A percentile compares a stretch with the other conserved stretches of the same genome.
Evolutionary conservation across 35 echinoderm and acorn worm species (phyloP).

Genomic region (Chiridota heheva): DNA sequence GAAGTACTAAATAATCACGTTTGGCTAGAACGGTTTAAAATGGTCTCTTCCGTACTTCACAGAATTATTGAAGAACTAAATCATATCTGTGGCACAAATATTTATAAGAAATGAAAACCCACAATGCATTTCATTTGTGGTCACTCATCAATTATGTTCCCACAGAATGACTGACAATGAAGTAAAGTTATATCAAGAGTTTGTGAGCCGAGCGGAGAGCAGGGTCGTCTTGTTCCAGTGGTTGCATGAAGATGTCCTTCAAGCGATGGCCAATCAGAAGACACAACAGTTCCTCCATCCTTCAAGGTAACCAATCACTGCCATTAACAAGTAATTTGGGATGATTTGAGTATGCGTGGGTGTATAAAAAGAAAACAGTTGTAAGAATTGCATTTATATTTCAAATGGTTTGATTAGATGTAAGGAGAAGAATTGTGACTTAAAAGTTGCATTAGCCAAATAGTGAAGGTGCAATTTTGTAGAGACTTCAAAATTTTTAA

Average conservation of each 20-base stretch:
- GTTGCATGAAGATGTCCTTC: slow-evolving; percentile 90
- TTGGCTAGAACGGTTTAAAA: no score
- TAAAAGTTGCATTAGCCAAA: background rate
- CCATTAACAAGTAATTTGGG: background rate
- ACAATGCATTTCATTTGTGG: no score
- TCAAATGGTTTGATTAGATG: background rate
- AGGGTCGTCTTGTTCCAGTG: slow-evolving; percentile 82
- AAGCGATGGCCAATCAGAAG: slow-evolving; percentile 38
- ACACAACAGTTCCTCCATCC: slow-evolving; percentile 64
- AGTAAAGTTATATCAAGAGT: slow-evolving; percentile 46
- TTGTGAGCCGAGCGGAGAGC: slow-evolving; percentile 49
- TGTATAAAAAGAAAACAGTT: background rate
- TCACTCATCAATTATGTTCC: no score
- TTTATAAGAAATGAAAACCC: no score
- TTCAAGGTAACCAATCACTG: slow-evolving; percentile 52
- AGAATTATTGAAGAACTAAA: no score
- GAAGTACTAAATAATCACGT: no score
- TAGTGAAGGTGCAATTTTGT: no score
- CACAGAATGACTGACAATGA: slow-evolving; percentile 46
- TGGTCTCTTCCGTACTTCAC: no score
- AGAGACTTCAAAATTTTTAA: no score
- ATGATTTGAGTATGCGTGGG: background rate
- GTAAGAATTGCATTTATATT: background rate
- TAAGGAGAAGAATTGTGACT: background rate
- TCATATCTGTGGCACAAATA: no score